phyloP scores from a whole-genome alignment of 1,140 invertebrate species.

The Pseudomyrmex gracilis region DNA sequence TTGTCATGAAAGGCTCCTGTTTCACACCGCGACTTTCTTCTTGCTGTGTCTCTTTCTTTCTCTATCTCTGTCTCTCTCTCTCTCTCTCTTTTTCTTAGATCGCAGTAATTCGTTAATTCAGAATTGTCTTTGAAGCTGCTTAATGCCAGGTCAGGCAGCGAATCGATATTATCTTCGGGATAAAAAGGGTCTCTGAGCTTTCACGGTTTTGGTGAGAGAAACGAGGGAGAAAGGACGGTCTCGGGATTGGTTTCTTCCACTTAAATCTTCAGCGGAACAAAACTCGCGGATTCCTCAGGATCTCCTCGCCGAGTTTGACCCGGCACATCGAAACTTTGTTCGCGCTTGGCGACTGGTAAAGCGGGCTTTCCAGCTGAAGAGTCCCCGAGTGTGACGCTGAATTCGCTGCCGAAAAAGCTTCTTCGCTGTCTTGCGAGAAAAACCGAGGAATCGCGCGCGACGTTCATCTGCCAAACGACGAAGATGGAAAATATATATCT shows the following conservation, averaged over 20 bases:
- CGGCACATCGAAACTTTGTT: conserved; percentile 48
- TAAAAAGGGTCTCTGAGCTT: conserved; percentile 54
- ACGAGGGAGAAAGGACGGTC: neutral
- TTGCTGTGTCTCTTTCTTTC: too few relatives aligned
- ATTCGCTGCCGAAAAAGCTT: conserved; percentile 27
- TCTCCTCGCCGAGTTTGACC: conserved; percentile 44
- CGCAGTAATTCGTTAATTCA: conserved; percentile 50
- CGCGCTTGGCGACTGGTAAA: conserved; percentile 37
- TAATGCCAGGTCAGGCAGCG: conserved; percentile 32
- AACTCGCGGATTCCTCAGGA: conserved; percentile 61
- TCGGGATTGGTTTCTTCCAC: conserved; percentile 51
- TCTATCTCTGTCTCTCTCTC: neutral
- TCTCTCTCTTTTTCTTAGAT: neutral
- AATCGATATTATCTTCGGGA: conserved; percentile 52
- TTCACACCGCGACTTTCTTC: neutral
- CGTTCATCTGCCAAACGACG: neutral
- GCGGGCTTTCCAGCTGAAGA: conserved; percentile 51
- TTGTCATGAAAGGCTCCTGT: conserved; percentile 13
- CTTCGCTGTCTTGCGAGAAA: conserved; percentile 12
- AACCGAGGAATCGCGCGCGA: conserved; percentile 4
- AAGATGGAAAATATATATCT: conserved; percentile 17
- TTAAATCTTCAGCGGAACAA: conserved; percentile 59
- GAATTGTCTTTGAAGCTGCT: conserved; percentile 50
- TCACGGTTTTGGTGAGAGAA: neutral
- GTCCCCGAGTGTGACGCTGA: conserved; percentile 31